Evolutionary conservation across 2,888 invertebrate genomes (phyloP).

Genomic region (Idaea dimidiata): DNA sequence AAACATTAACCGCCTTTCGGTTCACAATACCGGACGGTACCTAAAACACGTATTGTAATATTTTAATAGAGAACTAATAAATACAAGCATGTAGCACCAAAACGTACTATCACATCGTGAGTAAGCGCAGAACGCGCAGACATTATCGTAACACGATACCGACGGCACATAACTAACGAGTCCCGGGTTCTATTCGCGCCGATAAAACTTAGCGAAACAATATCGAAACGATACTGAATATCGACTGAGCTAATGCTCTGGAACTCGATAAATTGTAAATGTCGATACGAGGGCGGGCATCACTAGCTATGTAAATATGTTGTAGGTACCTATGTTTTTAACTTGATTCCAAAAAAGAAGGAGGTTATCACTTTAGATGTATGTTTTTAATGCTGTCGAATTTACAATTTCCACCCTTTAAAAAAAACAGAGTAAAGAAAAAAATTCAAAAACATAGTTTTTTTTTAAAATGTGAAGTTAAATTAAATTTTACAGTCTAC

Average conservation of each 20-base stretch:
- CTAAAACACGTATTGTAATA: constrained; percentile 12
- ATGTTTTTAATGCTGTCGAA: too few relatives aligned
- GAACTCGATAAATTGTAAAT: constrained; percentile 41
- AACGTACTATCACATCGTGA: constrained; percentile 30
- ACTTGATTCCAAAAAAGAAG: too few relatives aligned
- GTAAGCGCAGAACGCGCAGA: constrained; percentile 44
- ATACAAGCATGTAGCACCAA: constrained; percentile 29
- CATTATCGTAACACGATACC: constrained; percentile 69
- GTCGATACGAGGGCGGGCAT: constrained; percentile 32
- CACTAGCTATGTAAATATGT: constrained; percentile 19
- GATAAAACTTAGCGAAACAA: constrained; percentile 66
- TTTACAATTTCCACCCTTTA: too few relatives aligned
- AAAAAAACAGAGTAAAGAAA: too few relatives aligned
- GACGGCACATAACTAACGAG: constrained; percentile 59
- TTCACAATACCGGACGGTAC: neutral
- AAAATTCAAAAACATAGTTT: too few relatives aligned
- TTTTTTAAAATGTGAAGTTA: too few relatives aligned
- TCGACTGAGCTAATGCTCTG: constrained; percentile 56
- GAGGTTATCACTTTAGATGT: too few relatives aligned
- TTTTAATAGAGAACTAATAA: constrained; percentile 30
- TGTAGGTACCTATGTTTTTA: neutral
- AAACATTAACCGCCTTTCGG: constrained; percentile 1
- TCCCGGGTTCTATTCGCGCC: constrained; percentile 53
- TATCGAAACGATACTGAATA: constrained; percentile 69
- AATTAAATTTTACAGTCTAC: too few relatives aligned